phyloP scores from a whole-genome alignment of 2,888 invertebrate genomes.

The Tipula confusa region DNA sequence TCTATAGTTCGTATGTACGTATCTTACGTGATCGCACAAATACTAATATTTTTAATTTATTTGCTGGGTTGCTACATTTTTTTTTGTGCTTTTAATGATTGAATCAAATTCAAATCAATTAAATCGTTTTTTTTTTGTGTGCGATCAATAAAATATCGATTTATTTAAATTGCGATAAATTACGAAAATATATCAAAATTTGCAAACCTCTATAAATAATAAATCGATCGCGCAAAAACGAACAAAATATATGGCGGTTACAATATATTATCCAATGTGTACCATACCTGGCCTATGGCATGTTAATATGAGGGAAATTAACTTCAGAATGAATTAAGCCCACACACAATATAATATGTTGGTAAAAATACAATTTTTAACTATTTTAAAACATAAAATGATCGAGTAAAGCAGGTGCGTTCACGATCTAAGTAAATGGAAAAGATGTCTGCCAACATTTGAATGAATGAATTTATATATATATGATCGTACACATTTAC shows the following conservation, averaged over 20 bases:
- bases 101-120: conserved; percentile 25
- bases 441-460: not conserved
- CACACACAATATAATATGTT: not conserved
- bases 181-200: not conserved
- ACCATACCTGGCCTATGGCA: not conserved
- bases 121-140: not conserved
- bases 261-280: not conserved
- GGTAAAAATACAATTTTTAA: not conserved
- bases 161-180: not conserved
- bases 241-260: not conserved
- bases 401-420: not conserved
- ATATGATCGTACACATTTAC: not conserved
- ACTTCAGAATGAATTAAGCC: not conserved
- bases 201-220: not conserved
- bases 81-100: not conserved
- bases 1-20: too few relatives aligned
- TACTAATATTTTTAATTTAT: not conserved
- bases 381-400: not conserved
- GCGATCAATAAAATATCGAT: conserved; percentile 3
- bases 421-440: not conserved
- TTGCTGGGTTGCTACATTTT: not conserved
- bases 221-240: not conserved
- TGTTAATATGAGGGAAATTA: not conserved
- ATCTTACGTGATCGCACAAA: not conserved
- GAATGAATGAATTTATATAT: not conserved